phyloP scores from a whole-genome alignment of 2,113 vertebrate genomes.

The Myocastor coypus region DNA sequence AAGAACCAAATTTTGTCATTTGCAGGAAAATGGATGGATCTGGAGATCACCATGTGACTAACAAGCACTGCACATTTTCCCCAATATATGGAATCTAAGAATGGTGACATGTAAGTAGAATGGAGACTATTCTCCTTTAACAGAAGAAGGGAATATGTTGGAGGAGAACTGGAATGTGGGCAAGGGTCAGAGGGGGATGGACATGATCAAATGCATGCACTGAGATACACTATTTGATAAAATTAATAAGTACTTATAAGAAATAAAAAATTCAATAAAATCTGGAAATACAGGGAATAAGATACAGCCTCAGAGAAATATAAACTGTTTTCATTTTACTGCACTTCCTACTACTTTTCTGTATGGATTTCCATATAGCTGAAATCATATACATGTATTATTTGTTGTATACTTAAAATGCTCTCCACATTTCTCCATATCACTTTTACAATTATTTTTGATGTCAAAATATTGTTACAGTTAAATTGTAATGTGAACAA shows the following conservation, averaged over 20 bases:
- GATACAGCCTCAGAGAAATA: not conserved
- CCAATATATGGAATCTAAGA: not conserved
- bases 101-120: not conserved
- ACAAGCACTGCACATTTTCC: not conserved
- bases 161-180: not conserved
- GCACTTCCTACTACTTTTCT: constrained; percentile 11
- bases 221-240: not conserved
- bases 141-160: not conserved
- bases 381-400: not conserved
- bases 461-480: not conserved
- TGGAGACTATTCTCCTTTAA: not conserved
- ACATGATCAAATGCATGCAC: not conserved
- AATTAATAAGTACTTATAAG: not conserved
- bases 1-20: not conserved
- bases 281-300: constrained; percentile 31
- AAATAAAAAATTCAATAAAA: not conserved
- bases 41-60: not conserved
- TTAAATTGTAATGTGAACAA: constrained; percentile 3
- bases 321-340: not conserved
- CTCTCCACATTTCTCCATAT: not conserved
- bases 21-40: not conserved
- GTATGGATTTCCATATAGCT: not conserved
- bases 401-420: constrained; percentile 13
- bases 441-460: constrained; percentile 1
- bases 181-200: not conserved